Percentiles rank a stretch among this genome's conserved stretches.
phyloP scores from a whole-genome alignment of 2,113 vertebrate species.

The Atlantisia rogersi region DNA sequence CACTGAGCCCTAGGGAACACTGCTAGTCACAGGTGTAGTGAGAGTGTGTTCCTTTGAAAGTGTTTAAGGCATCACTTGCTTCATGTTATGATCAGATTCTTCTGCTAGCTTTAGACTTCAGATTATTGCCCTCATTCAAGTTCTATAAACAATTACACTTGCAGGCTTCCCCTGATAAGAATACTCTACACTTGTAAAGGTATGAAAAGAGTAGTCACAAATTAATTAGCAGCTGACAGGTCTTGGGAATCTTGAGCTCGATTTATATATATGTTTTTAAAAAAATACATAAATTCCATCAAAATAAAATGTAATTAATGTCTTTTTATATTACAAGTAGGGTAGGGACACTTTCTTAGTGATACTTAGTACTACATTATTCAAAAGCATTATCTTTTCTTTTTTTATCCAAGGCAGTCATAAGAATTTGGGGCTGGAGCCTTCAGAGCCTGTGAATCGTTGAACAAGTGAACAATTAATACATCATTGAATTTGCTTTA shows the following conservation, averaged over 20 bases:
- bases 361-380: background rate
- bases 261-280: background rate
- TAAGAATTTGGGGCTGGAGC: background rate
- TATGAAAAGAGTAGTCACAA: background rate
- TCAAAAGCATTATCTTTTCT: background rate
- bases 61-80: background rate
- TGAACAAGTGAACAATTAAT: conserved; percentile 25
- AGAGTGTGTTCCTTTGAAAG: background rate
- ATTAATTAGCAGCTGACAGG: background rate
- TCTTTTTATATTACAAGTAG: background rate
- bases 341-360: background rate
- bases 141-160: background rate
- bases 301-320: background rate
- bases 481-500: background rate
- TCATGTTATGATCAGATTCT: background rate
- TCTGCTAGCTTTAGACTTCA: background rate
- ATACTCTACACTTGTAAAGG: background rate
- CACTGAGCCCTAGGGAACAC: too few relatives aligned
- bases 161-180: background rate
- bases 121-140: background rate
- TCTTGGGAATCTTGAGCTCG: background rate
- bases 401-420: background rate
- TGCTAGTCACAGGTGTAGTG: background rate
- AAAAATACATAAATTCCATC: background rate
- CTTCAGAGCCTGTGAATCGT: background rate